Percentiles rank a stretch among this genome's conserved stretches.
These are phyloP conservation scores for Patella depressa DNA, from an alignment of 2,888 invertebrate genomes.

Conservation along the genomic window DNA sequence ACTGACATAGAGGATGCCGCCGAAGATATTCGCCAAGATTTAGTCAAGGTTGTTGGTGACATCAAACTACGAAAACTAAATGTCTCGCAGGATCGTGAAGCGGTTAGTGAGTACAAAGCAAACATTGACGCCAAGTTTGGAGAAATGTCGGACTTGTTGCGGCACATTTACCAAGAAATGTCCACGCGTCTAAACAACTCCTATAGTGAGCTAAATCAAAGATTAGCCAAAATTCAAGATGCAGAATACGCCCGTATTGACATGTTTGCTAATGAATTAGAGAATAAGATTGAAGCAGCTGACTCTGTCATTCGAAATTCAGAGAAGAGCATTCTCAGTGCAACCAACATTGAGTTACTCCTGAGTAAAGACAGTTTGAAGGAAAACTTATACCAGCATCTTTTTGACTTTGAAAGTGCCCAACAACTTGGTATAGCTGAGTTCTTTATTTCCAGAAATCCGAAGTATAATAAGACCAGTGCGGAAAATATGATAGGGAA, in stretches of 20 bases:
- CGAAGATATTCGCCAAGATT: conserved; percentile 16
- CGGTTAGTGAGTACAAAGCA: conserved; percentile 17
- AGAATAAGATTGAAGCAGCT: background rate
- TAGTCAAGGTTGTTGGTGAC: conserved; percentile 15
- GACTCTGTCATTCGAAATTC: background rate
- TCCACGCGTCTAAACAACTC: conserved; percentile 17
- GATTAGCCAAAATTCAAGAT: background rate
- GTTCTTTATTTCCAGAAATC: conserved; percentile 25
- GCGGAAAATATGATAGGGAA: conserved; percentile 24
- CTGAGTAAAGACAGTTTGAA: background rate
- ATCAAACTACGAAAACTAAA: conserved; percentile 19
- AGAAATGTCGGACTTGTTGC: conserved; percentile 19
- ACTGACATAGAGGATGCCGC: conserved; percentile 25
- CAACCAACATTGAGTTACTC: background rate
- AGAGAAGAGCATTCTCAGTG: background rate
- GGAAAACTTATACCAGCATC: background rate
- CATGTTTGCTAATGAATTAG: background rate
- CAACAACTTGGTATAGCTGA: conserved; percentile 19
- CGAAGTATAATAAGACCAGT: conserved; percentile 12
- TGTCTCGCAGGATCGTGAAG: conserved; percentile 10
- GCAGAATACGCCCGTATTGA: background rate
- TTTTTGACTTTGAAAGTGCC: conserved; percentile 1
- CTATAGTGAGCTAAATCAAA: conserved; percentile 2
- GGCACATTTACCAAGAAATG: conserved; percentile 15
- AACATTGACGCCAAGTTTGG: conserved; percentile 21